Evolutionary conservation across 2,113 vertebrate species (phyloP), one percentile per base, ranked within the genome.

Genomic region (Tautogolabrus adspersus): DNA sequence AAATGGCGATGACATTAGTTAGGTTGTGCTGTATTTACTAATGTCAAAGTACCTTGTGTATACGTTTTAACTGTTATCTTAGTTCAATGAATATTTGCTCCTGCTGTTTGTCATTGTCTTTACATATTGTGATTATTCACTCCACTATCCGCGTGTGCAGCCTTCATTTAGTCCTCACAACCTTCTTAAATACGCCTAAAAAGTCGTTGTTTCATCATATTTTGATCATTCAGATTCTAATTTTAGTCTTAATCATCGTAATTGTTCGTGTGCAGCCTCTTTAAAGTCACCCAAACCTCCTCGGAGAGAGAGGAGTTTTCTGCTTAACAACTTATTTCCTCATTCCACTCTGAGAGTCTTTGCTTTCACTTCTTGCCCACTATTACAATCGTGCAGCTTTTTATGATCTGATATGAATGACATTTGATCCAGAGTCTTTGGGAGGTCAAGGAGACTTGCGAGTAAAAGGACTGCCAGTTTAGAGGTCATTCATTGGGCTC

Each of bases 401-500:
- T 42, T 52, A n/a, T 52, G 19, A 52, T 52, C 34, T 63, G 21
- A 23, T 63, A 1, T 23, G 42, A 9, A 0, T 66, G 73, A 72
- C 59, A 84, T 30, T 16, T 79, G 77, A 78, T 8, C 56, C 57
- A 16, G 15, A 38, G 16, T 30, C 51, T n/a, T 34, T 40, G 34
- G 10, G 40, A 30, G 68, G 23, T 3, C 30, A 55, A 79, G 42
- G 37, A 63, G 37, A 61, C 19, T 9, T 12, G 10, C 18, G 59
- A 51, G 11, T 34, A 8, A 55, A 42, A 47, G 19, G 37, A 12
- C 58, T 2, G 18, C 21, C 21, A 6, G 49, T 77, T 84, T 93
- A 88, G 91, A 93, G 93, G 92, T 82, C 92, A 86, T 75, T 75
- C 66, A 46, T 56, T 64, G 55, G 81, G 68, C 69, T 88, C 83